These are phyloP conservation scores for Oreocharis arfaki DNA, from an alignment of 2,113 vertebrate genomes.

Conservation along the genomic window DNA sequence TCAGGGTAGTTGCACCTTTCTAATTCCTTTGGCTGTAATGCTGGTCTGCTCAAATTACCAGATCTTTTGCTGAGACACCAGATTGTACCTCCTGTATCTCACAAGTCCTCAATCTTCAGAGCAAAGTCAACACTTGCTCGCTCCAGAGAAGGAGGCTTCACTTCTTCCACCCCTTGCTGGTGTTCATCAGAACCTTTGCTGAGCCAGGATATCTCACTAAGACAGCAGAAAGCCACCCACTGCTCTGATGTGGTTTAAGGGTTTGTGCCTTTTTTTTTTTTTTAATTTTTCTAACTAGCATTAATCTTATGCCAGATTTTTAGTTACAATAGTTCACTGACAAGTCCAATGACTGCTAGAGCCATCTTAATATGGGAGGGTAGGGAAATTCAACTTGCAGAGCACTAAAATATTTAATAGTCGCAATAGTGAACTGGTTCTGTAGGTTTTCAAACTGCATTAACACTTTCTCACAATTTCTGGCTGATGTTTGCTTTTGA, in stretches of 20 bases:
- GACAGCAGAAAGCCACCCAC: not conserved
- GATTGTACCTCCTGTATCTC: not conserved
- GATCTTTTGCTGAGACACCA: not conserved
- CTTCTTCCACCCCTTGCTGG: not conserved
- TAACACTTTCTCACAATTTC: not conserved
- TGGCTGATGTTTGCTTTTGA: not conserved
- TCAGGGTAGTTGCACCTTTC: not conserved
- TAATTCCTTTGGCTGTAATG: not conserved
- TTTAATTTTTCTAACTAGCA: not conserved
- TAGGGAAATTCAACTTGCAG: not conserved
- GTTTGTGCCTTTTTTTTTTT: not conserved
- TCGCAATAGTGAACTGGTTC: not conserved
- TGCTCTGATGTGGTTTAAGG: not conserved
- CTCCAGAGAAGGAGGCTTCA: not conserved
- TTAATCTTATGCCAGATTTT: not conserved
- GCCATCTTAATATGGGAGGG: not conserved
- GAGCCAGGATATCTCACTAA: not conserved
- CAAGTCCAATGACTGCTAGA: not conserved
- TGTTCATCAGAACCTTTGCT: not conserved
- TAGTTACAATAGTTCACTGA: not conserved
- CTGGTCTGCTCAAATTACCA: not conserved
- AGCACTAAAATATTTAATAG: not conserved
- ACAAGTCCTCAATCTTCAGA: not conserved
- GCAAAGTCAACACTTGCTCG: not conserved
- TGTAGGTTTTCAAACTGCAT: not conserved